Conservation (phyloP, 1,140 invertebrate genomes). For the Sinella curviseta region DNA sequence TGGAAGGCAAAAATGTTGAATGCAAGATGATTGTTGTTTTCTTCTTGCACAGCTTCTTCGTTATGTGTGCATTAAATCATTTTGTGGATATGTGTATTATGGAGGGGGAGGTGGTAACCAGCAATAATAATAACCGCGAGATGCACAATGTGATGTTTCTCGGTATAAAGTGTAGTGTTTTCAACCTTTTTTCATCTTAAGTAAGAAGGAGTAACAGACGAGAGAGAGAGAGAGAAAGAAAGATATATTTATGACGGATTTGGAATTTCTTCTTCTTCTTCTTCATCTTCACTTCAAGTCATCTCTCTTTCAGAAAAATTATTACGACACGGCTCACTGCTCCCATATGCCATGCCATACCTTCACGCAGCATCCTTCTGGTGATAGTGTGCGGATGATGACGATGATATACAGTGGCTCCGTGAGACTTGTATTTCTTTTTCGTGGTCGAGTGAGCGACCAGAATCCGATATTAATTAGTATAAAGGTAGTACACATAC, state of each 20-base stretch:
- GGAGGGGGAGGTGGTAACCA: constrained; percentile 17
- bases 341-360: constrained; percentile 19
- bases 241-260: constrained; percentile 27
- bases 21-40: neutral
- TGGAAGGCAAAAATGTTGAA: neutral
- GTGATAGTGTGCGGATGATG: neutral
- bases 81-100: neutral
- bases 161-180: neutral
- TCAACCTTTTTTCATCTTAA: constrained; percentile 18
- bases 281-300: constrained; percentile 10
- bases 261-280: constrained; percentile 19
- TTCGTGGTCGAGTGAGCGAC: constrained; percentile 23
- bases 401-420: constrained; percentile 25
- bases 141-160: neutral
- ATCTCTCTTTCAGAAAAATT: constrained; percentile 12
- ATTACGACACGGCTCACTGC: constrained; percentile 26
- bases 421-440: constrained; percentile 26
- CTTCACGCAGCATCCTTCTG: neutral
- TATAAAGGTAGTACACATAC: constrained; percentile 18
- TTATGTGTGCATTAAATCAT: constrained; percentile 13
- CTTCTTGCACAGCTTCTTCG: neutral
- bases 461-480: constrained; percentile 27
- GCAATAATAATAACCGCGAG: constrained; percentile 14
- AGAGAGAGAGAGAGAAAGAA: neutral
- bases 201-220: neutral